Evolutionary conservation across 2,888 invertebrate genomes (phyloP), one percentile per base, ranked within the genome.

Genomic region (Amorpha juglandis): DNA sequence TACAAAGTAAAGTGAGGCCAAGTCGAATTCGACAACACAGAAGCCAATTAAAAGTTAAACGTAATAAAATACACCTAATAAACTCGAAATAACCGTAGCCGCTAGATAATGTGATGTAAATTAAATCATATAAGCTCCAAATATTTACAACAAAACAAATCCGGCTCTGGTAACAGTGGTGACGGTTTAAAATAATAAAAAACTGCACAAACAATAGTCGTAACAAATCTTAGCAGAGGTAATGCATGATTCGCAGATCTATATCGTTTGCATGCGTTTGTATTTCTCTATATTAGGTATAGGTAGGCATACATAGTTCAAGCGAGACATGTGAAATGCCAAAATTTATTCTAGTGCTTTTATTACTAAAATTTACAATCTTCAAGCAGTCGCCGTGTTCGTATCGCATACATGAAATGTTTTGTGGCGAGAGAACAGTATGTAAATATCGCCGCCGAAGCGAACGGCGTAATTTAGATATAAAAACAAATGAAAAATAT

Each of bases 401-500:
- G 78, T 66, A 73, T 73, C 67, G 67, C 67, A 74, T 70, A 75
- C 71, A 71, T 74, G 75, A 73, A 72, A 72, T 75, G 73, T 74
- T 72, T 62, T 68, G 67, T 48, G 66, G 73, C 74, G 75, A 78
- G 79, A 80, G 74, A 77, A 73, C 69, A 75, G 77, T 71, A 77
- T 73, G 69, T 38, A 33, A n/a, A 38, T 47, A 51, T 6, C 33
- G 27, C 55, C 63, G 51, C 45, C 84, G 82, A 82, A 77, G 81
- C 81, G 86, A 81, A 82, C 78, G 84, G 78, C 78, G 78, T 77
- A 75, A 78, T 77, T 75, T 78, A 74, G 74, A 75, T 74, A 76
- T 74, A 78, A 76, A 79, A 76, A 79, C 76, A 71, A 74, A 70
- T 76, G 78, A 78, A 84, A 84, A 76, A 77, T 89, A 90, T 90